Conservation (phyloP, 2,113 vertebrate species). For the Taurulus bubalis region DNA sequence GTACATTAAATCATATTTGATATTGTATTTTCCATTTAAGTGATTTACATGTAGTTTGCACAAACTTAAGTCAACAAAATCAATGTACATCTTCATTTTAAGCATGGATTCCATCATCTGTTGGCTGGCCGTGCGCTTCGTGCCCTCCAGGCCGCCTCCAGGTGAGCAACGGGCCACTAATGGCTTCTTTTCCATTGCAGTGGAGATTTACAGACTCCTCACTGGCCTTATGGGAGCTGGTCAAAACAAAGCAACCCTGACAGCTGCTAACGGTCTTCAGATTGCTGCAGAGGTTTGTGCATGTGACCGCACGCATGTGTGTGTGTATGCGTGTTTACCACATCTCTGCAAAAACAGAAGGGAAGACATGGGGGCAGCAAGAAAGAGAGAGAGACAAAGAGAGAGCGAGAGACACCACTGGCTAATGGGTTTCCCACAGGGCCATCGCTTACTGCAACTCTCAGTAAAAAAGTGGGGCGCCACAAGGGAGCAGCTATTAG, state of each 20-base stretch:
- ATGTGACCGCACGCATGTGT: neutral
- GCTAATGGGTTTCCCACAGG: conserved; percentile 67
- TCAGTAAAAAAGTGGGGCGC: conserved; percentile 38
- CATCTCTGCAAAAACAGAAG: conserved; percentile 22
- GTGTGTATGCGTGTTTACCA: neutral
- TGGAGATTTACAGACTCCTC: conserved; percentile 47
- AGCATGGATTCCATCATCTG: conserved; percentile 12
- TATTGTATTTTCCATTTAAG: neutral
- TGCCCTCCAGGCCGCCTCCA: conserved; percentile 34
- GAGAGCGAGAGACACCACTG: conserved; percentile 35
- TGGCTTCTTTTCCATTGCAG: conserved; percentile 51
- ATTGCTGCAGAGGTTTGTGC: conserved; percentile 20
- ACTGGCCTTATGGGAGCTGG: conserved; percentile 48
- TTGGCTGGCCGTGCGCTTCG: neutral
- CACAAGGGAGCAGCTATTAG: conserved; percentile 49
- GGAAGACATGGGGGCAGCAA: conserved; percentile 11
- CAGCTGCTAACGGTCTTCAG: conserved; percentile 44
- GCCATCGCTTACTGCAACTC: conserved; percentile 48
- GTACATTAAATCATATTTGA: conserved; percentile 6
- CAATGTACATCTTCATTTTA: neutral
- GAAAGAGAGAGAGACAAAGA: conserved; percentile 36
- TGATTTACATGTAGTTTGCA: neutral
- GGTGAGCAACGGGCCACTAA: conserved; percentile 39
- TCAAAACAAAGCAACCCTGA: conserved; percentile 57
- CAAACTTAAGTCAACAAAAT: neutral